A percentile compares a stretch with the other conserved stretches of the same genome.
Evolutionary conservation across 2,113 vertebrate genomes (phyloP).

Genomic region (Nothobranchius kuhntae): DNA sequence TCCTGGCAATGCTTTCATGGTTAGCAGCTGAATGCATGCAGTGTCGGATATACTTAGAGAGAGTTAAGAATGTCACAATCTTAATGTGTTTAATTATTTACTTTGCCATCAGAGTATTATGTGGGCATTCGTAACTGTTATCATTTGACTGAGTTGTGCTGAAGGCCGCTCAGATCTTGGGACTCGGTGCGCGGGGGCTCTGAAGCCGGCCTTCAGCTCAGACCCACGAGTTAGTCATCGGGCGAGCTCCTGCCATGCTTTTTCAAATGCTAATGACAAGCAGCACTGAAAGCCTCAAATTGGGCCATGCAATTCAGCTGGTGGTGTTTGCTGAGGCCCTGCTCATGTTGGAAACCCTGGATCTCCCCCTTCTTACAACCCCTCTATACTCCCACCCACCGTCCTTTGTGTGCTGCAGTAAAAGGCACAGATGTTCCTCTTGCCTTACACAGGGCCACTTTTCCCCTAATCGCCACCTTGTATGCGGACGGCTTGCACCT

Average conservation of each 20-base stretch:
- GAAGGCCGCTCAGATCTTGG: constrained; percentile 24
- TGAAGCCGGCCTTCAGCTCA: constrained; percentile 61
- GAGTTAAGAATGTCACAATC: not conserved
- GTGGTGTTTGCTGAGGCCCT: constrained; percentile 77
- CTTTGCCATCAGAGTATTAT: constrained; percentile 1
- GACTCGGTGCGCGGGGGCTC: constrained; percentile 17
- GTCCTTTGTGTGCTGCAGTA: constrained; percentile 78
- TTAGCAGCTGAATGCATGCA: constrained; percentile 11
- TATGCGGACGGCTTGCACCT: constrained; percentile 80
- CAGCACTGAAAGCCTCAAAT: constrained; percentile 78
- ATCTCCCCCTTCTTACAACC: constrained; percentile 20
- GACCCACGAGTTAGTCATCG: constrained; percentile 62
- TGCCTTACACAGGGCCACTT: constrained; percentile 78
- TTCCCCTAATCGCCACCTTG: constrained; percentile 81
- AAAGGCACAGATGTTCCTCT: constrained; percentile 84
- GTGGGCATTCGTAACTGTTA: constrained; percentile 27
- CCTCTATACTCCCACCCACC: constrained; percentile 12
- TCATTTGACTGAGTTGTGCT: constrained; percentile 27
- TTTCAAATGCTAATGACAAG: constrained; percentile 82
- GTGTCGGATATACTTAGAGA: constrained; percentile 27
- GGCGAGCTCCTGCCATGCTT: constrained; percentile 60
- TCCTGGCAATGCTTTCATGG: constrained; percentile 10
- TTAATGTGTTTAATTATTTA: not conserved
- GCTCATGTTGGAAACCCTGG: constrained; percentile 70
- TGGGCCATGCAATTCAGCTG: constrained; percentile 77